Conservation (phyloP, 92 coral and sea anemone genomes). For the Siderastrea radians region DNA sequence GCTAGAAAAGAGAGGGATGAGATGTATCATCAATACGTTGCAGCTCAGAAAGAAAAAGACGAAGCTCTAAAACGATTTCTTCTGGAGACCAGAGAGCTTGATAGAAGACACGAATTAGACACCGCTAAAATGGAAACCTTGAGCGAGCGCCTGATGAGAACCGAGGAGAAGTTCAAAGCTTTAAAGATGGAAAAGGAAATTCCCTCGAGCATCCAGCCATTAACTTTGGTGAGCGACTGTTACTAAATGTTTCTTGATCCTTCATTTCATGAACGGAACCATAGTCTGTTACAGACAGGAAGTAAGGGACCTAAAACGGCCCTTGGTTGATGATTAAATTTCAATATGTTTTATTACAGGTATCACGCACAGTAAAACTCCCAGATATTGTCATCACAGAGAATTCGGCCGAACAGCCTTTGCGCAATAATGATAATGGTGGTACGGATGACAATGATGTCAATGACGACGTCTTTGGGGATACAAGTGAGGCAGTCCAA, state of each 20-base stretch:
- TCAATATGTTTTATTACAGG: neutral
- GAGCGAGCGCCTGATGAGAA: conserved; percentile 60
- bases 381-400: neutral
- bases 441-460: neutral
- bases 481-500: neutral
- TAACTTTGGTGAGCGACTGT: conserved; percentile 9
- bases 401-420: neutral
- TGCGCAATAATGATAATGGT: neutral
- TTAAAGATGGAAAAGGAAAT: conserved; percentile 13
- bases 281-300: neutral
- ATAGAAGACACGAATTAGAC: conserved; percentile 68
- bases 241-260: neutral
- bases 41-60: conserved; percentile 66
- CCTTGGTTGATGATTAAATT: no score
- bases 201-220: neutral
- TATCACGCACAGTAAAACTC: neutral
- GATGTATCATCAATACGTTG: conserved; percentile 71
- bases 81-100: conserved; percentile 74
- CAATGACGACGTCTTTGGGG: neutral
- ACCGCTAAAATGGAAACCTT: conserved; percentile 63
- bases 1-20: conserved; percentile 78
- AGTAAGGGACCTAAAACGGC: neutral
- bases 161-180: conserved; percentile 52
- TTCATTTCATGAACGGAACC: no score
- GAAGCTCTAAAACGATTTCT: conserved; percentile 73